A percentile compares a stretch with the other conserved stretches of the same genome.
Evolutionary conservation across 2,113 vertebrate genomes (phyloP).

Genomic region (Myxocyprinus asiaticus): DNA sequence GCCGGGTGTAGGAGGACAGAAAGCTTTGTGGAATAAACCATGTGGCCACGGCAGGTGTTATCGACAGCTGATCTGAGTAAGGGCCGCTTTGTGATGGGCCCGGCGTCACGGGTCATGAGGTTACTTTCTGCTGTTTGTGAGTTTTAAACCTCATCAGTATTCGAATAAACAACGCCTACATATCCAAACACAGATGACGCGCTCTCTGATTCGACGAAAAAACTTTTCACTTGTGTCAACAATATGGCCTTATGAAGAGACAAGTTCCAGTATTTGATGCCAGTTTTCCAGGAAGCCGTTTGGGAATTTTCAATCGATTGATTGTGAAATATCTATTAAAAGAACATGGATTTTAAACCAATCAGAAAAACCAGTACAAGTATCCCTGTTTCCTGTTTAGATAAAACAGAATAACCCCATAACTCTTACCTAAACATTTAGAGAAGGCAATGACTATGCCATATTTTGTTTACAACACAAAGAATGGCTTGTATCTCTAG

Average conservation of each 20-base stretch:
- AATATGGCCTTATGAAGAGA: not conserved
- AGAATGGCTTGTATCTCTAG: not conserved
- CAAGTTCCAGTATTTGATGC: not conserved
- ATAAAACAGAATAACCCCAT: not conserved
- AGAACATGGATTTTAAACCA: not conserved
- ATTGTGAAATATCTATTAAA: not conserved
- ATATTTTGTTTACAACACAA: slow-evolving; percentile 38
- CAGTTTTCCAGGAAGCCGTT: slow-evolving; percentile 2
- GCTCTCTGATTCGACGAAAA: not conserved
- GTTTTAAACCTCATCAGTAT: slow-evolving; percentile 43
- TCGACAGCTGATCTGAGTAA: slow-evolving; percentile 38
- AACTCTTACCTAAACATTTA: slow-evolving; percentile 47
- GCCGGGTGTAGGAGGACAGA: slow-evolving; percentile 11
- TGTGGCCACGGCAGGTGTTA: slow-evolving; percentile 43
- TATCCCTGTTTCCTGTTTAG: slow-evolving; percentile 48
- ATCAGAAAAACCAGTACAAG: not conserved
- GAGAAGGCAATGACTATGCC: slow-evolving; percentile 39
- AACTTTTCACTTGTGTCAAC: not conserved
- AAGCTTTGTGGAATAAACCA: slow-evolving; percentile 38
- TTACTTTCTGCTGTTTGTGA: slow-evolving; percentile 30
- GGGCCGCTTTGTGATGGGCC: not conserved
- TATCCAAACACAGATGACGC: slow-evolving; percentile 26
- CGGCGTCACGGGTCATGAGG: slow-evolving; percentile 21
- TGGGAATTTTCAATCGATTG: not conserved
- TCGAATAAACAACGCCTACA: slow-evolving; percentile 37